A percentile compares a stretch with the other conserved stretches of the same genome.
Conservation (phyloP, 2,797 vertebrate genomes). For the Onychomys torridus region DNA sequence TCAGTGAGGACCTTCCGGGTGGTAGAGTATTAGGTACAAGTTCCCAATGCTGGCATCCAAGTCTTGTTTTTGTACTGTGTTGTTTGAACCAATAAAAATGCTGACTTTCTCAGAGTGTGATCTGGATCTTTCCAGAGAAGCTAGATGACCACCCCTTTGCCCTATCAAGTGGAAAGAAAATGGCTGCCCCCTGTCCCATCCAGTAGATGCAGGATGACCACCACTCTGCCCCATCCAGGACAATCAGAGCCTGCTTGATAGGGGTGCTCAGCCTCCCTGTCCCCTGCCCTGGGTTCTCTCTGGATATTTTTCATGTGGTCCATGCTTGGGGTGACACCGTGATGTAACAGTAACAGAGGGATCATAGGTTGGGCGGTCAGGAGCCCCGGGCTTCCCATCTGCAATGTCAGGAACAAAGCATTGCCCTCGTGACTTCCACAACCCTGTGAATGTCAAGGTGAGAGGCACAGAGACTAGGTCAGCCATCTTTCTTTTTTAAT, state of each 20-base stretch:
- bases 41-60: conserved; percentile 56
- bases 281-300: neutral
- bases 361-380: neutral
- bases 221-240: neutral
- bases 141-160: neutral
- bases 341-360: neutral
- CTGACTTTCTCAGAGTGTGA: neutral
- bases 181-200: neutral
- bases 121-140: neutral
- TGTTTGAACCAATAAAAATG: conserved; percentile 73
- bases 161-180: neutral
- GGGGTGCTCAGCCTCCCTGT: neutral
- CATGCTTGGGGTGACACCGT: neutral
- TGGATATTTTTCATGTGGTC: neutral
- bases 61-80: conserved; percentile 32
- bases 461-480: too few relatives aligned
- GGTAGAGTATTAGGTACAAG: conserved; percentile 4
- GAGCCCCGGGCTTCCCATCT: neutral
- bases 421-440: neutral
- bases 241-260: too few relatives aligned
- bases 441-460: neutral
- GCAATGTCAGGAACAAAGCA: neutral
- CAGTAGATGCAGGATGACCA: neutral
- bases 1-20: neutral
- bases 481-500: neutral